Base-by-base conservation (phyloP, 2,888 invertebrate species). In the Eupithecia dodoneata region DNA sequence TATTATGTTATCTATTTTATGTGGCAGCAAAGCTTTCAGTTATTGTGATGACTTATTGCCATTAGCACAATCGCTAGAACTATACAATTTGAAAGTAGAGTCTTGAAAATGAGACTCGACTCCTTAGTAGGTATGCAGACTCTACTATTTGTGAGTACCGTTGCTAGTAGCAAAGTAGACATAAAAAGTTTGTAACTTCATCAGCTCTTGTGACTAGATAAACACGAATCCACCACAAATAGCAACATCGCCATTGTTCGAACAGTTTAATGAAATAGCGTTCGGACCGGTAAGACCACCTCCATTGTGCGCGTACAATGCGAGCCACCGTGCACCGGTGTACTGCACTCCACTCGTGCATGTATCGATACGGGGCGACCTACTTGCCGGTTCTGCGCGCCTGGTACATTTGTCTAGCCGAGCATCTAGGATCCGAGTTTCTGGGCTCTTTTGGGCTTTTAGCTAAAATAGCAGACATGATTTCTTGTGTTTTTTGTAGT, bases 381-480 rank as follows among this genome's bases (percentile, higher is more conserved):
- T 85, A 83, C 86, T 87, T 80, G 77, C 82, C 67, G 76, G 67
- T 81, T 82, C 84, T 88, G 85, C 77, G 69, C 80, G 83, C 88
- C 89, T 88, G 84, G 86, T 88, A 88, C 84, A 80, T 79, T 80
- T 80, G 77, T 80, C 83, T 83, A 83, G 83, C 74, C 78, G 73
- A 18, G 71, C 67, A 79, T 81, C 82, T 86, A 86, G 85, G 84
- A 82, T 80, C 72, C 44, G 49, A 55, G 73, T 76, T 77, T 75
- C 44, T 41, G 44, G 67, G 42, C 65, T 63, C 44, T 67, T 73
- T 77, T 77, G 63, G 70, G 73, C 72, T 75, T 73, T 77, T 75
- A 75, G 47, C 65, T 65, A 44, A 44, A 77, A 72, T 72, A 44
- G 52, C 41, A 18, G 45, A 41, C 30, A 10, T 45, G 9, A 15